phyloP scores from a whole-genome alignment of 2,888 invertebrate genomes.

The Drosophila kanekoi region DNA sequence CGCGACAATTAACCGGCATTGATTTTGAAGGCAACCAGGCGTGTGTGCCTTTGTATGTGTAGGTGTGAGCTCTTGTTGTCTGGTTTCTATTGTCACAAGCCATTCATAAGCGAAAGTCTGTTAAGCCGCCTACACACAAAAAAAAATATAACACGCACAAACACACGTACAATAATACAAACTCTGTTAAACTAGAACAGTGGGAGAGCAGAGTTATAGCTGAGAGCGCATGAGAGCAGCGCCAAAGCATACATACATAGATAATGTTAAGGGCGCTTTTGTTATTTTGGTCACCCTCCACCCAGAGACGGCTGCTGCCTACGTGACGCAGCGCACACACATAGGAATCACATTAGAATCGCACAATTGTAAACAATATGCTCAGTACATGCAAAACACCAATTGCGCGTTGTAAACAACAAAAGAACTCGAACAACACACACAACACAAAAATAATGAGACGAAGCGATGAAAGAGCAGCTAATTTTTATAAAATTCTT shows the following conservation, averaged over 20 bases:
- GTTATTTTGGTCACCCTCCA: constrained; percentile 14
- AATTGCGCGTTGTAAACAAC: constrained; percentile 31
- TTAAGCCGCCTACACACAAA: constrained; percentile 32
- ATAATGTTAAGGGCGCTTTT: constrained; percentile 54
- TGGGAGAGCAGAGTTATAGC: not conserved
- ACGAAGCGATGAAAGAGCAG: too few relatives aligned
- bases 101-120: constrained; percentile 60
- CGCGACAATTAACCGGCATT: constrained; percentile 71
- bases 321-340: constrained; percentile 65
- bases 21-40: constrained; percentile 68
- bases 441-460: not conserved
- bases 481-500: constrained; percentile 5
- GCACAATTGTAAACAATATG: constrained; percentile 51
- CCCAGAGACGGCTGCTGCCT: constrained; percentile 43
- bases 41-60: constrained; percentile 12
- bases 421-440: not conserved
- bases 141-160: constrained; percentile 7
- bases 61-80: constrained; percentile 40
- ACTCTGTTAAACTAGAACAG: constrained; percentile 28
- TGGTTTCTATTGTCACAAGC: constrained; percentile 30
- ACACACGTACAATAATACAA: constrained; percentile 15
- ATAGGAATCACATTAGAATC: constrained; percentile 39
- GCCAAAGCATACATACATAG: constrained; percentile 47
- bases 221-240: constrained; percentile 22
- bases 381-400: constrained; percentile 26